Conservation (phyloP, 2,888 invertebrate species). For the Galeruca laticollis region DNA sequence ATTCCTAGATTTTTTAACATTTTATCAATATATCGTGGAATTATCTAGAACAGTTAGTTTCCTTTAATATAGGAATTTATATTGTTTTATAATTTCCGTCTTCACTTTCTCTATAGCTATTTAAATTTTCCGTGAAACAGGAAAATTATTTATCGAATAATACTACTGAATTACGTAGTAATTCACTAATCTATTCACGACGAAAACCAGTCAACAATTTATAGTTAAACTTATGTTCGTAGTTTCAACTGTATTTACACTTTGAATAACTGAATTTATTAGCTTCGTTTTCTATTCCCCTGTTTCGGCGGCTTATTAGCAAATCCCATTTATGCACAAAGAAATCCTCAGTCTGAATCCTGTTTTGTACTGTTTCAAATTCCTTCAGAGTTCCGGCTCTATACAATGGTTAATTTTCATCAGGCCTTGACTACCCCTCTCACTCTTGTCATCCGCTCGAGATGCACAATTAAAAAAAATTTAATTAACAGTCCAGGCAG, state of each 20-base stretch:
- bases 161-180: no score
- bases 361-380: conserved; percentile 35
- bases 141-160: no score
- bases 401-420: conserved; percentile 38
- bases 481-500: conserved; percentile 21
- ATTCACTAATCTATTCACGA: background rate
- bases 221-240: conserved; percentile 9
- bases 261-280: conserved; percentile 31
- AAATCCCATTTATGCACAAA: conserved; percentile 34
- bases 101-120: no score
- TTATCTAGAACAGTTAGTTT: no score
- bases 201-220: conserved; percentile 13
- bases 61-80: no score
- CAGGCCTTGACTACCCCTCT: conserved; percentile 11
- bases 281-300: conserved; percentile 28
- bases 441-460: background rate
- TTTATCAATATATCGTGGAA: no score
- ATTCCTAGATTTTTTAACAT: no score
- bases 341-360: conserved; percentile 33
- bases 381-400: conserved; percentile 30
- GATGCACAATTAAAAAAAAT: conserved; percentile 25
- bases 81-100: no score
- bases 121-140: no score
- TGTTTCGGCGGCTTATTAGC: conserved; percentile 32
- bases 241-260: conserved; percentile 25